phyloP scores from a whole-genome alignment of 2,113 vertebrate species.

The Pelecanus crispus region DNA sequence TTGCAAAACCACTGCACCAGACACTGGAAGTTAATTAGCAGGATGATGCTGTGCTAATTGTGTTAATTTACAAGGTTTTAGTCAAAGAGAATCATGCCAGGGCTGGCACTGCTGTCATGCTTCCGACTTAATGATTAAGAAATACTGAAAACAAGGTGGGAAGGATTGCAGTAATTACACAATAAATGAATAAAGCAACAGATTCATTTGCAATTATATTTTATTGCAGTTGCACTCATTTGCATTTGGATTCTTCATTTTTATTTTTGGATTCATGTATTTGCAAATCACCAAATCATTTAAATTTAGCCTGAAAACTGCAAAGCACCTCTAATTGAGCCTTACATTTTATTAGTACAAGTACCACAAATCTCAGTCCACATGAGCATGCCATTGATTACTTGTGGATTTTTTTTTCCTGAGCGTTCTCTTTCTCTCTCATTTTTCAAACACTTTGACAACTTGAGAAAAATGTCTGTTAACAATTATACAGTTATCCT shows the following conservation, averaged over 20 bases:
- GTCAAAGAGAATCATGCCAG: conserved; percentile 92
- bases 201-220: conserved; percentile 83
- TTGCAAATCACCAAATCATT: conserved; percentile 68
- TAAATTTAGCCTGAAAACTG: conserved; percentile 67
- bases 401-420: not conserved
- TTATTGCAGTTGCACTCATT: conserved; percentile 73
- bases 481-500: conserved; percentile 17
- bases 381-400: conserved; percentile 1
- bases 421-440: not conserved
- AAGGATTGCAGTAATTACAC: conserved; percentile 85
- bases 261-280: conserved; percentile 50
- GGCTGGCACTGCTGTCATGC: conserved; percentile 89
- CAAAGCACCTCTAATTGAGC: conserved; percentile 56
- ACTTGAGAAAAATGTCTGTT: conserved; percentile 27
- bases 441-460: conserved; percentile 37
- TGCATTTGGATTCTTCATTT: conserved; percentile 69
- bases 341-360: conserved; percentile 41
- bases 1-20: conserved; percentile 87
- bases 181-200: conserved; percentile 84
- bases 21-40: conserved; percentile 95
- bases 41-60: conserved; percentile 98
- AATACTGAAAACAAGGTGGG: conserved; percentile 86
- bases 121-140: conserved; percentile 90
- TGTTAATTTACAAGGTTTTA: conserved; percentile 99
- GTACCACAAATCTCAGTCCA: conserved; percentile 2